Evolutionary conservation across 92 coral and sea anemone genomes (phyloP), one percentile per base, ranked within the genome.

Genomic region (Actinernus sp.): DNA sequence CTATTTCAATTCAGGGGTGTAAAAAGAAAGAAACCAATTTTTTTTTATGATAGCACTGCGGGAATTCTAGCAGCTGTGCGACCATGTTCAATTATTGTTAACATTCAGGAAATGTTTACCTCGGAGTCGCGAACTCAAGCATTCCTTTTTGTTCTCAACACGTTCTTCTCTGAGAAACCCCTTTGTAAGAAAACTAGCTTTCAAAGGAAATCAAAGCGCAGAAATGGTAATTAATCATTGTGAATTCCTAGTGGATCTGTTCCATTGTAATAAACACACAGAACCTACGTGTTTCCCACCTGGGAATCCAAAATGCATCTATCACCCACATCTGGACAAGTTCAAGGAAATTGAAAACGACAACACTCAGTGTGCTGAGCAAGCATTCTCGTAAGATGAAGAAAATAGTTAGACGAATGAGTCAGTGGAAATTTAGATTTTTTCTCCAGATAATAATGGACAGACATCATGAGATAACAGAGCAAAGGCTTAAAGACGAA

Each of bases 351-450:
- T 43, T 43, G 49, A 43, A 43, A 43, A 43, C 4, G 1, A n/a
- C n/a, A 43, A 43, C 20, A 43, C 49, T 43, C 19, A 43, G 49
- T 43, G 49, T 43, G 49, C 49, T 43, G 49, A 43, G 20, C 49
- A 43, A 23, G 49, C 20, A 0, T 43, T 43, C 20, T 43, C 49
- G n/a, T 23, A 23, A 23, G n/a, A n/a, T n/a, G n/a, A n/a, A n/a
- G n/a, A n/a, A n/a, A n/a, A n/a, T n/a, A n/a, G 60, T 21, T 14
- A 34, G 41, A 34, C 6, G 14, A 6, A 34, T 53, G 60, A 53
- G 33, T 0, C 34, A 53, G 60, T 53, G 60, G 60, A 53, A 53
- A 29, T 53, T 53, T 29, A 27, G 60, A 53, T 53, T 53, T 53
- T 53, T 53, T 1, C 37, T 53, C 0, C 28, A 53, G 23, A 1